Evolutionary conservation across 2,888 invertebrate species (phyloP), one percentile per base, ranked within the genome.

Genomic region (Eupithecia vulgata): DNA sequence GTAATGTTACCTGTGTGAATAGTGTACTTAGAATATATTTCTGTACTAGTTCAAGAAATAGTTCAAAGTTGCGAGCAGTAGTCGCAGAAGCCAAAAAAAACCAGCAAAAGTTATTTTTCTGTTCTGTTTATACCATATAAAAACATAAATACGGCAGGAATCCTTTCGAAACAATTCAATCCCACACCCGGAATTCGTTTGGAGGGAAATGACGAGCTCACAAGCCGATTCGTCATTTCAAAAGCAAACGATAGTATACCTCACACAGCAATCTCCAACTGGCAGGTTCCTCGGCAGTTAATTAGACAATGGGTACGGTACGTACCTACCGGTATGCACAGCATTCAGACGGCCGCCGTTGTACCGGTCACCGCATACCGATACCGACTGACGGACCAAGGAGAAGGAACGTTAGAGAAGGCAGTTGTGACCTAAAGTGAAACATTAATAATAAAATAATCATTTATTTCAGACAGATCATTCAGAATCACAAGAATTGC

Each of bases 281-380:
- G 21, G 25, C 65, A 35, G 65, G 15, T 65, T 61, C 21, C 25
- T 25, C 40, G 70, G 75, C 75, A 75, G 75, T 75, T 75, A 75
- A 75, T 75, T 75, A 75, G 70, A 73, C 75, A 75, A 73, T 71
- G 40, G 75, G 17, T 21, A 59, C 67, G 69, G 62, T 48, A n/a
- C 21, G 62, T 75, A 70, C 59, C 61, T 75, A 70, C 48, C 66
- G 62, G 75, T 66, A 75, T 75, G 72, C 52, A 70, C 67, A 59
- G 67, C 25, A 75, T 73, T 67, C 67, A 70, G 65, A 48, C 70
- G 42, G 59, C n/a, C n/a, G n/a, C n/a, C n/a, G n/a, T 34, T 64
- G 64, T 67, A 67, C 71, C 74, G 30, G 42, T 61, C 15, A 8
- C 34, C 61, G 61, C 61, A 61, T 61, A 61, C 64, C 35, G n/a